Conservation (phyloP, 2,888 invertebrate species). For the Heliconius ethilla region DNA sequence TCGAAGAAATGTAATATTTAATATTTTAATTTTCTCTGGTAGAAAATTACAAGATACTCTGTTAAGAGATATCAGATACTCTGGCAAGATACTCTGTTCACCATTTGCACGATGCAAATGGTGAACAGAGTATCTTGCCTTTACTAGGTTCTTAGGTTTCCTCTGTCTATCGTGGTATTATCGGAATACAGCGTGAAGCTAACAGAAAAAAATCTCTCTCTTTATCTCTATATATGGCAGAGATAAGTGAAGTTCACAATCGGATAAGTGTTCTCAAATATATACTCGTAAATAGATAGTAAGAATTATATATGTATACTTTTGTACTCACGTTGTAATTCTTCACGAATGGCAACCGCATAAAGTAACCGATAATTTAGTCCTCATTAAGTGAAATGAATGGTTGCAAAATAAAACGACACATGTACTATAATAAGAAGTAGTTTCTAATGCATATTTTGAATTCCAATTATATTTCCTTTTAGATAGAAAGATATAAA, state of each 20-base stretch:
- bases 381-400: constrained; percentile 46
- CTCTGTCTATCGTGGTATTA: no score
- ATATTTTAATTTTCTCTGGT: no score
- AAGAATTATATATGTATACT: constrained; percentile 15
- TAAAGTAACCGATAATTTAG: constrained; percentile 56
- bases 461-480: background rate
- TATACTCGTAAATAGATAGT: background rate
- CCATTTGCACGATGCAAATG: no score
- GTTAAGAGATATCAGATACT: no score
- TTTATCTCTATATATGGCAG: no score
- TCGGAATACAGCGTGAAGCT: no score
- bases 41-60: no score
- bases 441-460: constrained; percentile 19
- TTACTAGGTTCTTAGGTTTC: no score
- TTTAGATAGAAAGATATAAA: background rate
- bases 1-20: no score
- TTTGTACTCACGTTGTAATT: constrained; percentile 56
- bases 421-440: constrained; percentile 49
- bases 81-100: no score
- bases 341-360: constrained; percentile 53
- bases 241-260: background rate
- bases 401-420: constrained; percentile 46
- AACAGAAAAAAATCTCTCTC: no score
- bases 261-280: background rate
- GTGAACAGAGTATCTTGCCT: no score